Conservation (phyloP, 2,113 vertebrate species). For the Brienomyrus brachyistius region DNA sequence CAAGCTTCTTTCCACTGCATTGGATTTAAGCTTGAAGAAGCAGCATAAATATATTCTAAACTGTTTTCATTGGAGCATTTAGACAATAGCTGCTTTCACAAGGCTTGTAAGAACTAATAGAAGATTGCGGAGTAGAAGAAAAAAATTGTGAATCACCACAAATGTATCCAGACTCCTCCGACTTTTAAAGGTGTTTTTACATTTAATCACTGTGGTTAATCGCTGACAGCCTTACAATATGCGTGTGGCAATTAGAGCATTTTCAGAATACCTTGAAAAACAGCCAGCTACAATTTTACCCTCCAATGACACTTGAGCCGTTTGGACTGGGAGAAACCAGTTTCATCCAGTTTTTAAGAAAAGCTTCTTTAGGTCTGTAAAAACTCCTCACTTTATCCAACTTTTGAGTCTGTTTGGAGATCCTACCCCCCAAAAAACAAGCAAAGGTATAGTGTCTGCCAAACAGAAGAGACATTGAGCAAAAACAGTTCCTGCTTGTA, state of each 20-base stretch:
- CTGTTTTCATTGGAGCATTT: background rate
- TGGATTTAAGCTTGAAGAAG: background rate
- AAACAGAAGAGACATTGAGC: background rate
- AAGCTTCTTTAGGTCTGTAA: background rate
- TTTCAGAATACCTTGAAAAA: background rate
- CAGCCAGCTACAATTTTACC: background rate
- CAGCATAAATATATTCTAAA: background rate
- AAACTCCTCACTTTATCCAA: background rate
- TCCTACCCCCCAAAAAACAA: background rate
- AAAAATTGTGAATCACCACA: background rate
- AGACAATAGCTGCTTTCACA: background rate
- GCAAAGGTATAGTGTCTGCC: background rate
- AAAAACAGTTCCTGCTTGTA: background rate
- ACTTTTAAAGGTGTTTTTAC: background rate
- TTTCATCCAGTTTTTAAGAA: background rate
- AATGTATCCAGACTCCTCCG: background rate
- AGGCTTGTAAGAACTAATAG: background rate
- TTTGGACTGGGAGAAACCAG: background rate
- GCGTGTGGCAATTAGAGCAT: background rate
- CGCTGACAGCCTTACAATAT: background rate
- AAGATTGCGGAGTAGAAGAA: background rate
- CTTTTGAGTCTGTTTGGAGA: background rate
- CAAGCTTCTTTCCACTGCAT: background rate
- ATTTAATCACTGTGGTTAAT: background rate
- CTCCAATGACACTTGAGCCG: background rate